Evolutionary conservation across 2,113 vertebrate genomes (phyloP), one percentile per base, ranked within the genome.

Genomic region (Colaptes auratus): DNA sequence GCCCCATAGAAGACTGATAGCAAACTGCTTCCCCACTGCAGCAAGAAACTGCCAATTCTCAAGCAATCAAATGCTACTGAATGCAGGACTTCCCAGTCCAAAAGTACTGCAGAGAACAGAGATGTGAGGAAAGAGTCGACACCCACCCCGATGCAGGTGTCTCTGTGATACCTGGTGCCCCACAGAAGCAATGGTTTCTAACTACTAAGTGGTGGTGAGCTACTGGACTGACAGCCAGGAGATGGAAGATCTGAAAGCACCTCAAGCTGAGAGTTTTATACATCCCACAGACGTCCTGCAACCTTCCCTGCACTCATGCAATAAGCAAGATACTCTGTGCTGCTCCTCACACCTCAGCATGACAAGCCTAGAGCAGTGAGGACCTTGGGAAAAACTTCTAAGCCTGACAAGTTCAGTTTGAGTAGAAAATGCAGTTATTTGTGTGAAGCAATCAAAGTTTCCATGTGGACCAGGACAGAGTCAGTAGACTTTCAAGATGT

Each of bases 311-410:
- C 13, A 5, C 23, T 65, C 52, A 46, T 27, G 24, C 65, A 61
- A 1, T 35, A 39, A 64, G 72, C 15, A 44, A 0, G 0, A 28
- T 3, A 55, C 19, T 24, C 39, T 79, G 81, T 0, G 3, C 30
- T 61, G 30, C 4, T 84, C 78, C 70, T 75, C n/a, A 23, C 5
- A 31, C 10, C 66, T 72, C 58, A 79, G 50, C 36, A 48, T 2
- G 76, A 74, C 31, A 67, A 36, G 24, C 12, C 17, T 58, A 58
- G 28, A 72, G 73, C 48, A 67, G 12, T 3, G 33, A 92, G 33
- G 39, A 53, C 25, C 35, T 33, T 23, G 55, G 53, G 66, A 56
- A 89, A 79, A 84, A 89, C 15, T 46, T 59, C 0, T 16, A 23
- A 20, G 20, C 35, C 76, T 82, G 66, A 76, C 93, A 93, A 89